Percentiles rank a stretch among this genome's conserved stretches.
These are phyloP conservation scores for Himalopsyche anomala DNA, from an alignment of 2,888 invertebrate genomes.

Conservation along the genomic window DNA sequence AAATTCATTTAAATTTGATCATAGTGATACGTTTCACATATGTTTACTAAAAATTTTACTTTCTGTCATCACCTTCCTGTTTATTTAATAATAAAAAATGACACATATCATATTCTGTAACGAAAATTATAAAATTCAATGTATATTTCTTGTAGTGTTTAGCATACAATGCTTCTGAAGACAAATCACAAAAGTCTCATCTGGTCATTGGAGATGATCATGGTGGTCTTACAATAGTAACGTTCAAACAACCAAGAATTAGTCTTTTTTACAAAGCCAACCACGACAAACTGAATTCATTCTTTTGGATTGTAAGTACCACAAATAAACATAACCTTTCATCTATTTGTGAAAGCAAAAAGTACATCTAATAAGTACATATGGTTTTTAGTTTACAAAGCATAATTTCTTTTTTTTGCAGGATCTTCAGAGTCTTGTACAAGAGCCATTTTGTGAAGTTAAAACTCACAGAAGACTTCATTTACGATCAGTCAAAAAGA, in stretches of 20 bases:
- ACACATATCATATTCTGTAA: no score
- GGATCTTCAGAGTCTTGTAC: constrained; percentile 71
- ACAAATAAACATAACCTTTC: neutral
- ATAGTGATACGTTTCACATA: no score
- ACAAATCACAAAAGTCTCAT: constrained; percentile 69
- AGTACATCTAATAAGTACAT: no score
- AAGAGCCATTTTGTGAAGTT: constrained; percentile 74
- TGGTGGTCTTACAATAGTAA: constrained; percentile 75
- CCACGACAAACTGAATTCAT: constrained; percentile 76
- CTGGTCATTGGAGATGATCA: constrained; percentile 77
- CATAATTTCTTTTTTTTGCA: neutral
- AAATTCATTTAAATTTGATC: no score
- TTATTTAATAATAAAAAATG: no score
- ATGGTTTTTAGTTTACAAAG: neutral
- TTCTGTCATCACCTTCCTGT: no score
- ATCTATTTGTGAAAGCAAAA: neutral
- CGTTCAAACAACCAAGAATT: constrained; percentile 76
- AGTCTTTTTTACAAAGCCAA: constrained; percentile 76
- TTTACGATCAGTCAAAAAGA: constrained; percentile 73
- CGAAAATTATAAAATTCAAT: neutral
- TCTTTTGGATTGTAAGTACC: constrained; percentile 78
- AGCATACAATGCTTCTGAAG: constrained; percentile 71
- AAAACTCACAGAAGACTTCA: constrained; percentile 74
- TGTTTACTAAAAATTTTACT: no score
- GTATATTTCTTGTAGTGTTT: constrained; percentile 72